Percentiles rank a stretch among this genome's conserved stretches.
Conservation (phyloP, 2,797 vertebrate species). For the Aulostomus chinensis region DNA sequence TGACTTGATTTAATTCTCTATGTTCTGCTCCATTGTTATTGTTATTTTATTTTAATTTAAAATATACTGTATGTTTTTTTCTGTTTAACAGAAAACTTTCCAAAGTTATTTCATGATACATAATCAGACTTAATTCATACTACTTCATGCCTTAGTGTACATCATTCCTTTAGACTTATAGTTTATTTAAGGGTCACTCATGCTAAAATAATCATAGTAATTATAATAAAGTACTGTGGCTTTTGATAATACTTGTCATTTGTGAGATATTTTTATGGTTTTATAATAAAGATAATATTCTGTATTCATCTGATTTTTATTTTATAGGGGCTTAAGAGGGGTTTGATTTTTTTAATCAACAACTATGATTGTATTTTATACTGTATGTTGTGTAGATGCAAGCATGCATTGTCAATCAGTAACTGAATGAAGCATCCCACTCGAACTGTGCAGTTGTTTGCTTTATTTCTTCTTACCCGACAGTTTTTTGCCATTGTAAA, state of each 20-base stretch:
- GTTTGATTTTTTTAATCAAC: slow-evolving; percentile 53
- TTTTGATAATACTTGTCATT: slow-evolving; percentile 25
- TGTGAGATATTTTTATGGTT: slow-evolving; percentile 32
- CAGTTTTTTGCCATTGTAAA: too few relatives aligned
- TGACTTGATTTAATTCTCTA: slow-evolving; percentile 16
- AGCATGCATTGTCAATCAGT: slow-evolving; percentile 60
- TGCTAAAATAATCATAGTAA: slow-evolving; percentile 13
- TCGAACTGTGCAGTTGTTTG: slow-evolving; percentile 1
- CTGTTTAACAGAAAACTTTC: slow-evolving; percentile 23
- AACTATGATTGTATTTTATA: slow-evolving; percentile 66
- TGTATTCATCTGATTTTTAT: slow-evolving; percentile 62
- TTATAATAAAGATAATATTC: slow-evolving; percentile 42
- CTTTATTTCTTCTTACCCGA: not conserved
- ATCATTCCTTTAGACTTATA: not conserved
- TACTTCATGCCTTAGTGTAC: not conserved
- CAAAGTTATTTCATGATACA: slow-evolving; percentile 8
- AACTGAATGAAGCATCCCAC: slow-evolving; percentile 42
- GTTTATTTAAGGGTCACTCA: slow-evolving; percentile 31
- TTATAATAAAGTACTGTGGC: slow-evolving; percentile 5
- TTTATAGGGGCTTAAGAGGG: slow-evolving; percentile 43
- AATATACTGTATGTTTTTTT: slow-evolving; percentile 13
- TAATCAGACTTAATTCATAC: not conserved
- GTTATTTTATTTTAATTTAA: slow-evolving; percentile 43
- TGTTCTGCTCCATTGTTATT: slow-evolving; percentile 12
- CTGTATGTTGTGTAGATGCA: slow-evolving; percentile 56